Evolutionary conservation across 1,140 invertebrate genomes (phyloP).

Genomic region (Drosophila obscura): DNA sequence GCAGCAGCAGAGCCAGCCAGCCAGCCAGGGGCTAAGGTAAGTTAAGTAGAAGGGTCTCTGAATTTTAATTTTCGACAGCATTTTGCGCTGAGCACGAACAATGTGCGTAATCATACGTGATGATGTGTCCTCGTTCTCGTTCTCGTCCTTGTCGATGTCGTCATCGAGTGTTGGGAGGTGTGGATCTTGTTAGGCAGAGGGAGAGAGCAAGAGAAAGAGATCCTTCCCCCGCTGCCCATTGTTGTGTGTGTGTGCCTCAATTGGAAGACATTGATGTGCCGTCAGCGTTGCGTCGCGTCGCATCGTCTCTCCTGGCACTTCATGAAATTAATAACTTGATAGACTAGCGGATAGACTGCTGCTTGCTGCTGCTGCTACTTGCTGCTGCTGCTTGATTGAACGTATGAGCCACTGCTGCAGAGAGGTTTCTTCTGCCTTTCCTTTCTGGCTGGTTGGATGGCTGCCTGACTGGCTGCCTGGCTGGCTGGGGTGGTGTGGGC

Average conservation of each 20-base stretch:
- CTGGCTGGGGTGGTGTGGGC: slow-evolving; percentile 24
- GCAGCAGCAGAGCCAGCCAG: too few relatives aligned
- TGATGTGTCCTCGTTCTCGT: slow-evolving; percentile 51
- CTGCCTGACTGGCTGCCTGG: background rate
- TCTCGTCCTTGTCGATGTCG: slow-evolving; percentile 30
- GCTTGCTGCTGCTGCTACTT: too few relatives aligned
- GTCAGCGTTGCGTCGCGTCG: slow-evolving; percentile 19
- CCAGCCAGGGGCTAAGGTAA: slow-evolving; percentile 56
- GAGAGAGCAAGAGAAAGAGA: slow-evolving; percentile 16
- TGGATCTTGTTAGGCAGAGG: slow-evolving; percentile 35
- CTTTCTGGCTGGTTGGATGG: background rate
- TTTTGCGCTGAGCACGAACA: slow-evolving; percentile 80
- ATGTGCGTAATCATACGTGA: slow-evolving; percentile 84
- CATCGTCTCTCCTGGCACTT: slow-evolving; percentile 59
- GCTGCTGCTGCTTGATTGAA: background rate
- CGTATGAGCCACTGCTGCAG: slow-evolving; percentile 17
- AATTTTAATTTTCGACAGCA: slow-evolving; percentile 83
- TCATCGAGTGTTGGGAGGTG: slow-evolving; percentile 25
- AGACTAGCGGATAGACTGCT: slow-evolving; percentile 50
- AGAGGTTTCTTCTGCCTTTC: slow-evolving; percentile 21
- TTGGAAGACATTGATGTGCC: slow-evolving; percentile 78
- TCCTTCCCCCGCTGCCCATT: slow-evolving; percentile 33
- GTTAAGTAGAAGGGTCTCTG: slow-evolving; percentile 81
- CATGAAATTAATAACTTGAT: slow-evolving; percentile 83
- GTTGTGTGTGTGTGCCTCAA: slow-evolving; percentile 51